Evolutionary conservation across 2,797 vertebrate genomes (phyloP).

Genomic region (Siniperca obscura): DNA sequence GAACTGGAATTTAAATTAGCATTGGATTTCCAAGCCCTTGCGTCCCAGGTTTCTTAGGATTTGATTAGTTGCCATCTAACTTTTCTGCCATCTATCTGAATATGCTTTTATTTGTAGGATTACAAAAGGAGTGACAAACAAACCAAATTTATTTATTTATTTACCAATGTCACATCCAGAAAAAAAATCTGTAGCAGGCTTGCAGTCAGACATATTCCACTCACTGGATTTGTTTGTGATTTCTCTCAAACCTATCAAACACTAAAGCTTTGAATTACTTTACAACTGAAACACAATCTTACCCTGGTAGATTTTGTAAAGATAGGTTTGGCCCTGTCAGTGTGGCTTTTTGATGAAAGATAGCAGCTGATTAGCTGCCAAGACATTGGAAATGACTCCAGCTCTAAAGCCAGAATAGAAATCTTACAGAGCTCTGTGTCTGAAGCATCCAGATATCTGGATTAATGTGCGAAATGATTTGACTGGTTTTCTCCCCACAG

Average conservation of each 20-base stretch:
- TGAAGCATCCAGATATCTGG: slow-evolving; percentile 70
- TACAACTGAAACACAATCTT: slow-evolving; percentile 48
- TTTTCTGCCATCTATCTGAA: slow-evolving; percentile 10
- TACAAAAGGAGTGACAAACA: not conserved
- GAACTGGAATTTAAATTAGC: slow-evolving; percentile 20
- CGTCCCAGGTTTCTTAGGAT: not conserved
- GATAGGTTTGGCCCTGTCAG: slow-evolving; percentile 45
- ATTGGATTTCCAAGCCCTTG: not conserved
- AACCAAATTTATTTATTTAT: slow-evolving; percentile 12
- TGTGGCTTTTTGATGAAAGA: slow-evolving; percentile 71
- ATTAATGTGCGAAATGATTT: slow-evolving; percentile 71
- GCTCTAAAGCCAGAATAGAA: slow-evolving; percentile 64
- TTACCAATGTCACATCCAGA: slow-evolving; percentile 17
- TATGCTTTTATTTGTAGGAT: slow-evolving; percentile 26
- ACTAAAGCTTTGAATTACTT: slow-evolving; percentile 34
- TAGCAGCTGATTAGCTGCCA: slow-evolving; percentile 69
- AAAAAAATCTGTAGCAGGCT: slow-evolving; percentile 18
- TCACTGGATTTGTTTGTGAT: slow-evolving; percentile 30
- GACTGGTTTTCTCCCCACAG: slow-evolving; percentile 51
- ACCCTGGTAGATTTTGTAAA: slow-evolving; percentile 53
- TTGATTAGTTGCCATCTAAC: slow-evolving; percentile 17
- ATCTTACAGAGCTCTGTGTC: slow-evolving; percentile 60
- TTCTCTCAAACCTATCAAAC: slow-evolving; percentile 41
- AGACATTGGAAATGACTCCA: slow-evolving; percentile 67
- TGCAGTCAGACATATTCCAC: slow-evolving; percentile 26